Evolutionary conservation across 2,113 vertebrate genomes (phyloP).

Genomic region (Isichthys henryi): DNA sequence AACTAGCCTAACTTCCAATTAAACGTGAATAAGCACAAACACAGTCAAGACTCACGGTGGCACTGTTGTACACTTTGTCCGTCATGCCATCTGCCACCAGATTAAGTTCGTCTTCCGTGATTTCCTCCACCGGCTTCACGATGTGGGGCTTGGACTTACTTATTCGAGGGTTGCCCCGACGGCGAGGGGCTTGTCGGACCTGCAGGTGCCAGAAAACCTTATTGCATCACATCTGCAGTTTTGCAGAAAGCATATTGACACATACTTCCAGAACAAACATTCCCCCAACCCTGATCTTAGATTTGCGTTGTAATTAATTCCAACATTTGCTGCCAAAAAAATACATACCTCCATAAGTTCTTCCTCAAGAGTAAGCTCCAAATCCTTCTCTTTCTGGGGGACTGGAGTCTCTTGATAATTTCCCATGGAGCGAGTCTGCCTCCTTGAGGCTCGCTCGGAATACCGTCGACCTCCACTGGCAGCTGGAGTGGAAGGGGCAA

Average conservation of each 20-base stretch:
- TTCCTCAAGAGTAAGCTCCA: conserved; percentile 54
- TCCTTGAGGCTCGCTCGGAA: conserved; percentile 46
- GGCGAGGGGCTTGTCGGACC: conserved; percentile 40
- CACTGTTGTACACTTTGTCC: conserved; percentile 58
- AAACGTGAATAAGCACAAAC: not conserved
- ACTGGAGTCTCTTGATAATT: not conserved
- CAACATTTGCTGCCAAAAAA: not conserved
- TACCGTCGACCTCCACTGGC: conserved; percentile 40
- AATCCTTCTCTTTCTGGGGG: conserved; percentile 27
- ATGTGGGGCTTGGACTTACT: conserved; percentile 45
- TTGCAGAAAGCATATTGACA: not conserved
- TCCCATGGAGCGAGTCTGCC: conserved; percentile 58
- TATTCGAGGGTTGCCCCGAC: conserved; percentile 23
- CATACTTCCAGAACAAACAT: not conserved
- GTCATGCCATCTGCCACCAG: conserved; percentile 56
- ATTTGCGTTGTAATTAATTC: not conserved
- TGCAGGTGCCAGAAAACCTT: conserved; percentile 12
- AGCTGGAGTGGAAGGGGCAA: conserved; percentile 16
- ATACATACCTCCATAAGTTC: conserved; percentile 48
- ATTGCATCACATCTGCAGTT: not conserved
- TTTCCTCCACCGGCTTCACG: conserved; percentile 53
- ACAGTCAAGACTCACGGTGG: conserved; percentile 42
- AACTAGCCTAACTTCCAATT: not conserved
- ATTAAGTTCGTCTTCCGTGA: conserved; percentile 57
- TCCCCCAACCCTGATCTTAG: not conserved